A percentile compares a stretch with the other conserved stretches of the same genome.
These are phyloP conservation scores for Heptranchias perlo DNA, from an alignment of 2,113 vertebrate species.

Conservation along the genomic window DNA sequence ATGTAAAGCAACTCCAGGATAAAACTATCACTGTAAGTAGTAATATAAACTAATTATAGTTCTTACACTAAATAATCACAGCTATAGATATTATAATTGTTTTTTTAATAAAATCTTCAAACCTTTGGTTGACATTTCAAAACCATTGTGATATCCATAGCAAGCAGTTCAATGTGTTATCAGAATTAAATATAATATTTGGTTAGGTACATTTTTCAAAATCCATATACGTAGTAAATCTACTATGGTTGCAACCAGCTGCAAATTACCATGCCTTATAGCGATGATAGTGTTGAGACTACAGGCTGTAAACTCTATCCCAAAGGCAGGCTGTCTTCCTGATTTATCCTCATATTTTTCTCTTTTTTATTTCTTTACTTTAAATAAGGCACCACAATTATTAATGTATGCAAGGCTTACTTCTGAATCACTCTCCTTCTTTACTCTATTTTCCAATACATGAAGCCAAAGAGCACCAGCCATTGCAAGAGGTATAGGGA, in stretches of 20 bases:
- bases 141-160: not conserved
- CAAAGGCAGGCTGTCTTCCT: too few relatives aligned
- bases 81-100: not conserved
- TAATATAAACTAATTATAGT: not conserved
- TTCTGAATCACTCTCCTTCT: too few relatives aligned
- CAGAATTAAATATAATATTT: not conserved
- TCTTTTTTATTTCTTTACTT: too few relatives aligned
- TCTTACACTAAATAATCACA: not conserved
- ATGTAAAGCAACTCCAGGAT: not conserved
- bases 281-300: too few relatives aligned
- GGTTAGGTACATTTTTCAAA: not conserved
- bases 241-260: not conserved
- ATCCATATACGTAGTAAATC: not conserved
- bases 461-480: too few relatives aligned
- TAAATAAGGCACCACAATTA: too few relatives aligned
- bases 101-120: not conserved
- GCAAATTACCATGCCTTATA: not conserved
- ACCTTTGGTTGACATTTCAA: not conserved
- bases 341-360: too few relatives aligned
- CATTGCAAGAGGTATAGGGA: too few relatives aligned
- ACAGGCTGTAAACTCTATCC: too few relatives aligned
- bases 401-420: too few relatives aligned
- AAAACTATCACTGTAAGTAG: constrained; percentile 6
- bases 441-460: too few relatives aligned
- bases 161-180: not conserved